Conservation (phyloP, 2,113 vertebrate genomes). For the Pseudopodoces humilis region DNA sequence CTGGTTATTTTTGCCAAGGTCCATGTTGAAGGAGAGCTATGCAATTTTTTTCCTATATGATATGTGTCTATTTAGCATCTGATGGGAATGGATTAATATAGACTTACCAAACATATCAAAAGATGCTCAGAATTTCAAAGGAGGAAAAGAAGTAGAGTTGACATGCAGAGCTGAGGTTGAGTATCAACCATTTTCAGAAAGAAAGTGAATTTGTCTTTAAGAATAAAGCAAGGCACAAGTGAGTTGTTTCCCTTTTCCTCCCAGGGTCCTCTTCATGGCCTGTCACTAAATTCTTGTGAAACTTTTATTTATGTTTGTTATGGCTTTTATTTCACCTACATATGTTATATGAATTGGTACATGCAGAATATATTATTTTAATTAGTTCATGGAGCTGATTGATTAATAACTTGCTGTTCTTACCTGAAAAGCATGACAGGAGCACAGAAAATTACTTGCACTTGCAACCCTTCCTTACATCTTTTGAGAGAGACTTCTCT, state of each 20-base stretch:
- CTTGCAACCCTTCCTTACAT: neutral
- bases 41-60: neutral
- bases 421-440: neutral
- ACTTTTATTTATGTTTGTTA: neutral
- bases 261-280: neutral
- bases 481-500: neutral
- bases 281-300: neutral
- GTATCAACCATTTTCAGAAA: neutral
- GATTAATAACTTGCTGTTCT: neutral
- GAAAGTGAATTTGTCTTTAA: neutral
- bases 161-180: neutral
- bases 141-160: neutral
- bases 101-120: neutral
- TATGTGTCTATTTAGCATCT: neutral
- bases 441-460: neutral
- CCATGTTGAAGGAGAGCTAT: neutral
- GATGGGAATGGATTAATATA: neutral
- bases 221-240: neutral
- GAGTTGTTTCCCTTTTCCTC: neutral
- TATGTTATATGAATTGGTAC: neutral
- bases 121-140: neutral
- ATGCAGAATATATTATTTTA: neutral
- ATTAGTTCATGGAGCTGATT: neutral
- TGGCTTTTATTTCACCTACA: neutral
- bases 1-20: neutral